Evolutionary conservation across 2,888 invertebrate species (phyloP).

Genomic region (Drosophila engyochracea): DNA sequence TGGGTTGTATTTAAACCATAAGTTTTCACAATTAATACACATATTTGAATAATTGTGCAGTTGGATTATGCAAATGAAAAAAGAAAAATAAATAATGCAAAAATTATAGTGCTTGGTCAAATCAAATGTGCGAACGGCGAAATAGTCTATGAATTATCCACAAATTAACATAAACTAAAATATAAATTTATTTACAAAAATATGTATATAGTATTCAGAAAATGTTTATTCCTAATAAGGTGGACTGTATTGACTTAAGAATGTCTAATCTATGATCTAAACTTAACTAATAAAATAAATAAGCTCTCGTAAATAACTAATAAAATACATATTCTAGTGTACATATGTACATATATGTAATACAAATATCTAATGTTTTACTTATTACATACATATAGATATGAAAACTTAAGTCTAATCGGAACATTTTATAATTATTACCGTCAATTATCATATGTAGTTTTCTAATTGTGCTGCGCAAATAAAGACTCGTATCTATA

Average conservation of each 20-base stretch:
- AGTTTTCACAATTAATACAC: slow-evolving; percentile 48
- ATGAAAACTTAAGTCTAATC: slow-evolving; percentile 33
- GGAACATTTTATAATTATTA: slow-evolving; percentile 5
- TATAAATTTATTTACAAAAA: slow-evolving; percentile 6
- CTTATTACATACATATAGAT: slow-evolving; percentile 21
- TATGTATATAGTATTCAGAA: background rate
- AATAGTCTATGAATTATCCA: slow-evolving; percentile 17
- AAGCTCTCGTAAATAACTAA: slow-evolving; percentile 46
- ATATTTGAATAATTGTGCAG: slow-evolving; percentile 55
- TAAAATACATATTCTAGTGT: slow-evolving; percentile 8
- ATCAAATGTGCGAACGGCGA: slow-evolving; percentile 31
- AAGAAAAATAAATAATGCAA: slow-evolving; percentile 45
- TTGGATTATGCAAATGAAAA: slow-evolving; percentile 64
- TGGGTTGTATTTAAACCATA: slow-evolving; percentile 66
- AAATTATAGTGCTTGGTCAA: slow-evolving; percentile 31
- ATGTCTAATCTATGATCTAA: slow-evolving; percentile 21
- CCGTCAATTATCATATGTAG: background rate
- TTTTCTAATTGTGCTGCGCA: slow-evolving; percentile 17
- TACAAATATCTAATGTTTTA: slow-evolving; percentile 3
- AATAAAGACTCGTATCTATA: slow-evolving; percentile 8
- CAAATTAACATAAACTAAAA: slow-evolving; percentile 15
- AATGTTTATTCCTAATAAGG: slow-evolving; percentile 5
- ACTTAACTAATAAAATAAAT: slow-evolving; percentile 28
- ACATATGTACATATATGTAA: slow-evolving; percentile 19
- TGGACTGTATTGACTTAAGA: slow-evolving; percentile 25